Base-by-base conservation (phyloP, 2,888 invertebrate genomes). In the Mamestra brassicae region DNA sequence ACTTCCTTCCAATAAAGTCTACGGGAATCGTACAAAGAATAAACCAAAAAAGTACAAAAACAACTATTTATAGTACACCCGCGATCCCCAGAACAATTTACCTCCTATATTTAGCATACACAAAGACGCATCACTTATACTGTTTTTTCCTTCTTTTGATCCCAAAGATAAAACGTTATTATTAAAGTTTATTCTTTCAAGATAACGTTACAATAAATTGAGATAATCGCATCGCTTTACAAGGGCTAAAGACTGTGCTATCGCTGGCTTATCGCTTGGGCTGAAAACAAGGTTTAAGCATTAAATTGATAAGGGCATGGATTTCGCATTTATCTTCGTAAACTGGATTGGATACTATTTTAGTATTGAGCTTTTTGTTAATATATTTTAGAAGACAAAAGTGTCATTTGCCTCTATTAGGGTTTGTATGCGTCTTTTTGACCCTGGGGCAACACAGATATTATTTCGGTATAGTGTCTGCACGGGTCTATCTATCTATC, bases 171-270 rank as follows among this genome's bases (percentile, higher is more conserved):
- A 81, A 76, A 69, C 84, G 73, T 70, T 84, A 78, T 67, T 78
- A 77, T 84, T 83, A 13, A 81, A 80, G 73, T 83, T 84, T 85
- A 85, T 84, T 86, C 80, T 83, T 80, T 79, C 57, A 54, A 81
- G 87, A 87, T 87, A 89, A 81, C 26, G 64, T 57, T 60, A 77
- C 70, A 71, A 85, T 86, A 86, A 78, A 86, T 76, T 82, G 83
- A 78, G 87, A 85, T 88, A 85, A 88, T 86, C 86, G 75, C 80
- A 78, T 74, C 78, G 82, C 78, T 79, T 78, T 71, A 79, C 77
- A 80, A 65, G 76, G 75, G 62, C 77, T 84, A 79, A 76, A 80
- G 80, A 71, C 74, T 80, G 38, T 26, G 73, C 74, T 89, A 83
- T 84, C 87, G 78, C 17, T 34, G 17, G 6, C 65, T 80, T 80